Evolutionary conservation across 2,113 vertebrate species (phyloP).

Genomic region (Callocephalon fimbriatum): DNA sequence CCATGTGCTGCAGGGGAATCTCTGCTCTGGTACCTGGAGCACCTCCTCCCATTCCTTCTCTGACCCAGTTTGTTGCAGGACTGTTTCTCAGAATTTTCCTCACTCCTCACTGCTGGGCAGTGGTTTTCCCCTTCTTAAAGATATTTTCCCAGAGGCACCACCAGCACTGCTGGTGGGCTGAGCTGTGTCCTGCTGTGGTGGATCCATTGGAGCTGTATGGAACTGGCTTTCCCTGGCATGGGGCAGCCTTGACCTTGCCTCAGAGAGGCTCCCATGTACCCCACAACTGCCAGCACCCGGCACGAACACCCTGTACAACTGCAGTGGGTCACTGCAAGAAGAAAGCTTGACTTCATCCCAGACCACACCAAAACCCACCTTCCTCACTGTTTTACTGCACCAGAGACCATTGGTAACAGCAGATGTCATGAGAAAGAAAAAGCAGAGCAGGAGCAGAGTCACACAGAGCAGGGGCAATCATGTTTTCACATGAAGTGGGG

Average conservation of each 20-base stretch:
- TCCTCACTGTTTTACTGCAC: background rate
- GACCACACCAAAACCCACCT: accelerated
- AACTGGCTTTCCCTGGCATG: accelerated
- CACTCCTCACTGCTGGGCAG: no score
- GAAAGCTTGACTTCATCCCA: background rate
- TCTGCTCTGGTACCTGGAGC: accelerated
- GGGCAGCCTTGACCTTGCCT: background rate
- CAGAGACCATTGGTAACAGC: background rate
- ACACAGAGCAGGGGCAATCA: background rate
- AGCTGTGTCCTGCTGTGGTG: accelerated
- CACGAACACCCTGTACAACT: accelerated
- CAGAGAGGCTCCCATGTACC: background rate
- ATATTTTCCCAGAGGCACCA: background rate
- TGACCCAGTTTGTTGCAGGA: background rate
- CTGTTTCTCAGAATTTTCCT: background rate
- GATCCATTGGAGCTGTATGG: accelerated
- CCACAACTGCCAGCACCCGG: background rate
- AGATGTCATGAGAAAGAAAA: no score
- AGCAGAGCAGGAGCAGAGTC: background rate
- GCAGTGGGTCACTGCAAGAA: accelerated
- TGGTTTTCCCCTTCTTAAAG: background rate
- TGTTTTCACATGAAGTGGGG: background rate
- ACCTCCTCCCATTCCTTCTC: background rate
- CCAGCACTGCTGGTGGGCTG: accelerated
- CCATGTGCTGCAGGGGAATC: background rate